Base-by-base conservation (phyloP, 2,113 vertebrate species). In the Cervus canadensis region DNA sequence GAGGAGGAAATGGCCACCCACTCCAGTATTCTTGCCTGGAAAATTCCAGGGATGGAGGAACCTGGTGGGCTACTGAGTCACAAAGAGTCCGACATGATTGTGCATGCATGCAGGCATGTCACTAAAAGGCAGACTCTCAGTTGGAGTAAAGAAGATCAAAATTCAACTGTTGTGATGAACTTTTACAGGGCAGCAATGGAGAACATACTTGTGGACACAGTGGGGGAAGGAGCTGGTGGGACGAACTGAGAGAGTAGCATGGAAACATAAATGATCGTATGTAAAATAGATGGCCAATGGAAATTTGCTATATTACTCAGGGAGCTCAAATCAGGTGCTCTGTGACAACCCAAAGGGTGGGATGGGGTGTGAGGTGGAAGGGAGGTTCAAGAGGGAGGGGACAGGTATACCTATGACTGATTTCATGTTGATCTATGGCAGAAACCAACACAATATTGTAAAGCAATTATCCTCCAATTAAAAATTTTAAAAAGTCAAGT, bases 71-170 rank as follows among this genome's bases (percentile, higher is more conserved):
- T 43, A 76, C 40, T 43, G 71, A 76, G 40, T 26, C 71, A 43
- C 23, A 43, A 7, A 76, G 23, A 76, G 23, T 43, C 40, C 26
- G 23, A 40, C 36, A 76, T 0, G 11, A 43, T 12, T 43, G 40
- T 25, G 71, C 71, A 76, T 76, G 71, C 71, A 26, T 43, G 40
- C 23, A 26, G 71, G 23, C 40, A 7, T 43, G 71, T 7, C 71
- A 26, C 91, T 74, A 48, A 95, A 87, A 64, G 52, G 17, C 52
- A 74, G 54, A 83, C 4, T 78, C 56, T 81, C 56, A 89, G 81
- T 64, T 79, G 54, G 59, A 62, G 40, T 79, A 28, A 59, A 28
- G 45, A 90, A 83, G 67, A 85, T 17, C 0, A 19, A 96, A 84
- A 86, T 54, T 85, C 25, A 91, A 48, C 45, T 57, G 23, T 26